These are phyloP conservation scores for Eilema caniola DNA, from an alignment of 2,888 invertebrate species.

Conservation along the genomic window DNA sequence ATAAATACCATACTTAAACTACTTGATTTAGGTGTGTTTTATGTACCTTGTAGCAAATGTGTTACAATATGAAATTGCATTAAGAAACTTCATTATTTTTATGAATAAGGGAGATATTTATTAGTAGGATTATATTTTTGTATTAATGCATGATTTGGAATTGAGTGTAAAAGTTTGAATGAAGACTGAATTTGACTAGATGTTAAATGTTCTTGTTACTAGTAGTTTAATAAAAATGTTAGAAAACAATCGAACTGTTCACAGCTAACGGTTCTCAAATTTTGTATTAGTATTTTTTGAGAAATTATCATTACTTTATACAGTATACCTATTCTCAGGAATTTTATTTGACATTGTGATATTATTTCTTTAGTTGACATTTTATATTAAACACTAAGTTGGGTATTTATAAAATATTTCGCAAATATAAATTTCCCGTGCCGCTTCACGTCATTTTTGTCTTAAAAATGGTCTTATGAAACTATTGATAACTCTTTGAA, in stretches of 20 bases:
- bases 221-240: conserved; percentile 47
- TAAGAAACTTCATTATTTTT: background rate
- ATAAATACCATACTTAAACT: background rate
- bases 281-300: conserved; percentile 44
- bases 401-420: background rate
- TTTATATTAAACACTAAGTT: background rate
- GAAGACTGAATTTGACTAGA: conserved; percentile 81
- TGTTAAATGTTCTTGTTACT: conserved; percentile 50
- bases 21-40: background rate
- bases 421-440: too few relatives aligned
- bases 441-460: too few relatives aligned
- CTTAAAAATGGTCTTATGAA: too few relatives aligned
- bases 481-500: background rate
- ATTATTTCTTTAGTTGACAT: conserved; percentile 1
- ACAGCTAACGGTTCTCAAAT: conserved; percentile 34
- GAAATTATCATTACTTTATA: conserved; percentile 22
- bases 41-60: background rate
- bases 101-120: conserved; percentile 1
- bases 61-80: background rate
- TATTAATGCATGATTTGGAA: conserved; percentile 31
- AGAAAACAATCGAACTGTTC: conserved; percentile 36
- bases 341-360: conserved; percentile 2
- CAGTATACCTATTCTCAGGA: conserved; percentile 9
- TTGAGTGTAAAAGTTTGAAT: conserved; percentile 70
- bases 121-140: conserved; percentile 8